Evolutionary conservation across 2,888 invertebrate species (phyloP).

Genomic region (Trichopoda pennipes): DNA sequence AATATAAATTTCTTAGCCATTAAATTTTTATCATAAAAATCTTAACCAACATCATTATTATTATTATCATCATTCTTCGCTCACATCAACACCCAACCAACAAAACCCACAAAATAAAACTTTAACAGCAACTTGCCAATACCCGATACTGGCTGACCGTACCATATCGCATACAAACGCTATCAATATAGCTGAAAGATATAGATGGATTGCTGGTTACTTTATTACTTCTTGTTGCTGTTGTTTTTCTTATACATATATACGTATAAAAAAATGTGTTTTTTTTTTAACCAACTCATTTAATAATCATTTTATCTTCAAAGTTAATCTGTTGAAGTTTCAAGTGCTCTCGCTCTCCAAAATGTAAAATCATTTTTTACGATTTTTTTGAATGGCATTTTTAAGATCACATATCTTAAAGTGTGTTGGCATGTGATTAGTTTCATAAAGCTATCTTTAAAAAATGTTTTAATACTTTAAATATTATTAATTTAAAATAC

Average conservation of each 20-base stretch:
- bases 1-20: constrained; percentile 31
- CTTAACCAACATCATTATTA: constrained; percentile 50
- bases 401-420: background rate
- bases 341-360: constrained; percentile 38
- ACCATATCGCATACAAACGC: background rate
- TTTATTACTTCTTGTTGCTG: background rate
- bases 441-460: constrained; percentile 61
- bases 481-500: no score
- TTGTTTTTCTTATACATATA: no score
- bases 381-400: constrained; percentile 45
- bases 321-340: constrained; percentile 56
- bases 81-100: constrained; percentile 22
- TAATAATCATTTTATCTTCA: constrained; percentile 60
- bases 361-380: constrained; percentile 5
- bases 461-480: background rate
- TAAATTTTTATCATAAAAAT: constrained; percentile 56
- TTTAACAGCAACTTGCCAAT: constrained; percentile 39
- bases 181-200: constrained; percentile 7
- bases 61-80: constrained; percentile 16
- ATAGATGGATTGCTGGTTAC: constrained; percentile 1
- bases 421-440: constrained; percentile 59
- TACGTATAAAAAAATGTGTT: constrained; percentile 5
- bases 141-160: background rate
- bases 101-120: constrained; percentile 23
- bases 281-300: constrained; percentile 44